A percentile compares a stretch with the other conserved stretches of the same genome.
Conservation (phyloP, 2,888 invertebrate species). For the Epinotia ramella region DNA sequence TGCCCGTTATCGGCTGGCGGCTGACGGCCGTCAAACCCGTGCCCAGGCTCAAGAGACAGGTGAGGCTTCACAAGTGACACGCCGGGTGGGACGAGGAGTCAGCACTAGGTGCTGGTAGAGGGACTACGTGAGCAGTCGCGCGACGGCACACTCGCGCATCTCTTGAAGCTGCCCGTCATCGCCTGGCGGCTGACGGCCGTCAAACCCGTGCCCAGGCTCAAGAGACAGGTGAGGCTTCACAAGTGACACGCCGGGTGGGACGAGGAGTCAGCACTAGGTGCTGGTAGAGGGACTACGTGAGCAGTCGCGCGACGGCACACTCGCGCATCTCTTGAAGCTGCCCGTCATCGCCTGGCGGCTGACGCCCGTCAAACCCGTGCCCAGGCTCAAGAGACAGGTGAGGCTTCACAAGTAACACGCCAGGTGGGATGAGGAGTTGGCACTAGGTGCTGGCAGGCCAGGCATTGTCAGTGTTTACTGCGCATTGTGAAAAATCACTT, state of each 20-base stretch:
- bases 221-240: conserved; percentile 54
- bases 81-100: too few species aligned
- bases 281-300: conserved; percentile 88
- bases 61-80: too few species aligned
- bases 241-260: conserved; percentile 83
- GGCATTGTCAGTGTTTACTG: too few species aligned
- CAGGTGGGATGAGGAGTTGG: conserved; percentile 88
- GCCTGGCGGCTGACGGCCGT: conserved; percentile 87
- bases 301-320: conserved; percentile 89
- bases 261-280: conserved; percentile 86
- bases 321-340: conserved; percentile 88
- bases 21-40: too few species aligned
- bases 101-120: too few species aligned
- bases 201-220: conserved; percentile 55
- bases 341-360: conserved; percentile 91
- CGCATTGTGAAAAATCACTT: too few species aligned
- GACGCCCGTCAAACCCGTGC: conserved; percentile 62
- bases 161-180: conserved; percentile 88
- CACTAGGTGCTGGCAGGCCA: conserved; percentile 88
- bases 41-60: too few species aligned
- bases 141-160: conserved; percentile 89
- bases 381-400: conserved; percentile 53
- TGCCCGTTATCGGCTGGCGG: too few species aligned
- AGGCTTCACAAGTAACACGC: conserved; percentile 1
- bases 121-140: conserved; percentile 88